Base-by-base conservation (phyloP, 2,797 vertebrate species). In the Alauda arvensis region DNA sequence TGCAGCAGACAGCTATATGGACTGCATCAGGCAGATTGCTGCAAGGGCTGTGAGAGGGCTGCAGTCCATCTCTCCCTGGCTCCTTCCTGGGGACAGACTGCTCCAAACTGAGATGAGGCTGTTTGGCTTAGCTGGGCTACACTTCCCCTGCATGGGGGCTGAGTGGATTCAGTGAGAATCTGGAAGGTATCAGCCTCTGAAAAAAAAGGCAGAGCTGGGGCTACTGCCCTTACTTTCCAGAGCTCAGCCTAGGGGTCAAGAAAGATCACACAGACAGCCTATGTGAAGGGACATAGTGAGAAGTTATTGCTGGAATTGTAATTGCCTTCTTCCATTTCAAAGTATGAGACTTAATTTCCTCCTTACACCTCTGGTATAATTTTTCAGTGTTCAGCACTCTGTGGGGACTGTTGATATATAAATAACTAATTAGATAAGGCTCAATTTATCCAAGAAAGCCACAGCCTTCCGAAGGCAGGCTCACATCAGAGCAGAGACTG, bases 341-440 rank as follows among this genome's bases (percentile, higher is more conserved):
- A 87, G 70, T 53, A 29, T 19, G 77, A 81, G 48, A 25, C 5
- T 77, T 63, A 57, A 91, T 93, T 94, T 91, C 75, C 68, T 93
- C 43, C 49, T 82, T 29, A 65, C 31, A 84, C 65, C 70, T 87
- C 63, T 53, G 67, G 66, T 56, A 85, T 1, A 56, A 63, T 89
- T 93, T 90, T 83, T 68, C 77, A 68, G 71, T 29, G 33, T 70
- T 87, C 91, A 82, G 85, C 49, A 68, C 31, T 85, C 74, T 67
- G 1, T 46, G 53, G 40, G 3, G 31, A 90, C 69, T 80, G 59
- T 57, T 85, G 82, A 85, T 78, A 68, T 10, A 77, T 28, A 87
- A 90, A 65, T 55, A 92, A 53, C 86, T 87, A 82, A 94, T 77
- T 88, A 94, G 82, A 93, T 89, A 91, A 90, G 60, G 55, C 33